phyloP scores from a whole-genome alignment of 2,113 vertebrate genomes.

The Calyptommatus sinebrachiatus region DNA sequence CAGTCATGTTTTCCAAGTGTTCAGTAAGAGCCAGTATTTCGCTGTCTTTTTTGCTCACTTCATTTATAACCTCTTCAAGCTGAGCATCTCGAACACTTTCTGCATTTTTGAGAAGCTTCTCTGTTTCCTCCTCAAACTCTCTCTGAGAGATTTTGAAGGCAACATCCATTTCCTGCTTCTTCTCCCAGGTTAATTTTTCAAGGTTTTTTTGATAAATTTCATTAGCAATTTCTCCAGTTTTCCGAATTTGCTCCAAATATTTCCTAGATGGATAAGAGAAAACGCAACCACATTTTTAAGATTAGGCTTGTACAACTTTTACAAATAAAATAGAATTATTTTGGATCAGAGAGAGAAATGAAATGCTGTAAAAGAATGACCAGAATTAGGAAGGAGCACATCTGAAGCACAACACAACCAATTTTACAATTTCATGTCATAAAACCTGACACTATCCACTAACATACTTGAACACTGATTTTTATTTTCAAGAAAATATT shows the following conservation, averaged over 20 bases:
- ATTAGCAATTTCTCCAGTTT: neutral
- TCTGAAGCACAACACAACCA: neutral
- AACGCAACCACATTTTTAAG: neutral
- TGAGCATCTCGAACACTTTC: conserved; percentile 43
- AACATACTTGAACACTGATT: neutral
- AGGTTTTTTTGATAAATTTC: conserved; percentile 39
- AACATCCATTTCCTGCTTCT: conserved; percentile 40
- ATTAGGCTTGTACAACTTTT: neutral
- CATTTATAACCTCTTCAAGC: conserved; percentile 39
- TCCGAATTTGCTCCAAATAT: conserved; percentile 42
- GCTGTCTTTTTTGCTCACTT: conserved; percentile 44
- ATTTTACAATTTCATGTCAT: neutral
- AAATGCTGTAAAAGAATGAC: neutral
- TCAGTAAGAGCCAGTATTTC: conserved; percentile 43
- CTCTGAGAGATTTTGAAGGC: conserved; percentile 42
- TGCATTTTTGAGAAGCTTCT: conserved; percentile 47
- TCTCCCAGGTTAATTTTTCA: conserved; percentile 46
- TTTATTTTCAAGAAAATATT: neutral
- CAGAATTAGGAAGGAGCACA: neutral
- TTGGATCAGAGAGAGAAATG: neutral
- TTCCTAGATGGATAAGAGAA: conserved; percentile 48
- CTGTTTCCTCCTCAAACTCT: conserved; percentile 49
- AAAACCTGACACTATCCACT: neutral
- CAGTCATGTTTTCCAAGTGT: conserved; percentile 61
- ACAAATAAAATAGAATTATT: neutral